Evolutionary conservation across 2,888 invertebrate genomes (phyloP), one percentile per base, ranked within the genome.

Genomic region (Frankliniella intonsa): DNA sequence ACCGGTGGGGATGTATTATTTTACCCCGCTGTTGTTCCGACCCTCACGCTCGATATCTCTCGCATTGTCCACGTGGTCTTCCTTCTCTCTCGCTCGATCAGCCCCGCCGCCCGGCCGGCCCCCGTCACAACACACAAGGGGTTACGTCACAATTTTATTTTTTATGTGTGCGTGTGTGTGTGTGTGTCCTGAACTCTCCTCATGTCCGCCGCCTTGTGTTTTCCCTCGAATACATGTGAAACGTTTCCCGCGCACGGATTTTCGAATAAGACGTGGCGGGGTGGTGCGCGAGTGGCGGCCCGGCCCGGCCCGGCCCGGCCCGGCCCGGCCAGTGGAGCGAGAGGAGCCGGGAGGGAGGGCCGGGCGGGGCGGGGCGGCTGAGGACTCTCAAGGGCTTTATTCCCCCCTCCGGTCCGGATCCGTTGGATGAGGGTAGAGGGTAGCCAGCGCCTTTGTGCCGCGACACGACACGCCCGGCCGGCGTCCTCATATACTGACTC

Each of bases 351-450:
- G 5, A 3, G 38, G 2, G 38, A 5, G 2, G 38, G 38, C 55
- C 5, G 62, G 62, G 62, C 1, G 11, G 62, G 17, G 55, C 5
- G 55, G 69, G 69, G 25, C 8, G 25, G 22, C 69, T 76, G 10
- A 76, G 69, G 69, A 25, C 69, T 25, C 69, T 76, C 69, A 76
- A 76, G 69, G 69, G 69, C 69, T 76, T 76, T 76, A 69, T 69
- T 69, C 22, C 69, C 69, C 55, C 55, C 19, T 55, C n/a, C n/a
- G n/a, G 51, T 11, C 55, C 22, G 69, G 69, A 76, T 76, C 69
- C 69, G 69, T 76, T 76, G 69, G 69, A 25, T 76, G 69, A 76
- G 69, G 69, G 69, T 25, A 76, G 69, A 76, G 69, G 69, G 69
- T 25, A 76, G 69, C 25, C 62, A 62, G 62, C 5, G 62, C 19